Evolutionary conservation across 2,113 vertebrate genomes (phyloP).

Genomic region (Istiophorus platypterus): DNA sequence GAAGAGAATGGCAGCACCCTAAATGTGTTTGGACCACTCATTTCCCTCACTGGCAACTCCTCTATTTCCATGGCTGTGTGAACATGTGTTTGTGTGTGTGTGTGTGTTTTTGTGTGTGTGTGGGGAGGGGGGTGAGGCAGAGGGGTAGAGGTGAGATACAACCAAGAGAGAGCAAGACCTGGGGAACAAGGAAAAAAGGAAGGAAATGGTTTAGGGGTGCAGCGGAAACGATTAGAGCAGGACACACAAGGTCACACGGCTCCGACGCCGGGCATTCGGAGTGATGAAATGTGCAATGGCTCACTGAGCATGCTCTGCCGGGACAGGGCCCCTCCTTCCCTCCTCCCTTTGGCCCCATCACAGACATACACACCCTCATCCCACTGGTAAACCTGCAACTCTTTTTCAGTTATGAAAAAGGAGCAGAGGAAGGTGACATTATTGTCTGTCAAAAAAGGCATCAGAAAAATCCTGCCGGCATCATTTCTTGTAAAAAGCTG

Average conservation of each 20-base stretch:
- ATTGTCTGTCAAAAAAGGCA: neutral
- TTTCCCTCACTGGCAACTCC: slow-evolving; percentile 9
- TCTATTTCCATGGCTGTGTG: slow-evolving; percentile 1
- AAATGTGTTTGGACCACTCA: neutral
- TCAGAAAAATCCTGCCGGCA: neutral
- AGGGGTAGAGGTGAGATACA: too few species aligned
- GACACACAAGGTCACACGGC: slow-evolving; percentile 47
- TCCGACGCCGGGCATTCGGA: slow-evolving; percentile 31
- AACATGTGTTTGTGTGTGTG: too few species aligned
- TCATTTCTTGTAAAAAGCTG: neutral
- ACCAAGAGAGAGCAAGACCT: too few species aligned
- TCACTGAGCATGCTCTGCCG: slow-evolving; percentile 33
- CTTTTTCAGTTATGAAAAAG: slow-evolving; percentile 15
- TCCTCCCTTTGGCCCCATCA: neutral
- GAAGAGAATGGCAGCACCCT: neutral
- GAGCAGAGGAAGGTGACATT: neutral
- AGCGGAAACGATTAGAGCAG: slow-evolving; percentile 29
- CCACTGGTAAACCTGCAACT: neutral
- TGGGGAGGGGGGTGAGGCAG: too few species aligned
- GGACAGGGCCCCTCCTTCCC: neutral
- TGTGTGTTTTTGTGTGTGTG: too few species aligned
- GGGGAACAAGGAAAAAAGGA: slow-evolving; percentile 21
- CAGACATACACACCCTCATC: neutral
- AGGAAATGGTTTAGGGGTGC: slow-evolving; percentile 54
- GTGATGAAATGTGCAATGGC: slow-evolving; percentile 40